Percentiles rank a stretch among this genome's conserved stretches.
Conservation (phyloP, 2,888 invertebrate species). For the Temnothorax unifasciatus region DNA sequence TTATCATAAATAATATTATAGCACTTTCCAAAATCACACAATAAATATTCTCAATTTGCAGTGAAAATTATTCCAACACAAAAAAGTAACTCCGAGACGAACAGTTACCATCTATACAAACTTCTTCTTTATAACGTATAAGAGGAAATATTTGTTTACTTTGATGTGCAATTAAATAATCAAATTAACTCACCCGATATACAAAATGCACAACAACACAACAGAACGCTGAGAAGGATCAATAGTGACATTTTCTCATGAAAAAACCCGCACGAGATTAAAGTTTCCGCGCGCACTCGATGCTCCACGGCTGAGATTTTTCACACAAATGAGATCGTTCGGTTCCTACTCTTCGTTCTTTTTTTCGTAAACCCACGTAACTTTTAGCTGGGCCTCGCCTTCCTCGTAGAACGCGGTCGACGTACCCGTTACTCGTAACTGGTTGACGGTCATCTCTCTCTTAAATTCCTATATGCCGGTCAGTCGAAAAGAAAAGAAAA, state of each 20-base stretch:
- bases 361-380: constrained; percentile 58
- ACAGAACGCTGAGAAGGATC: constrained; percentile 29
- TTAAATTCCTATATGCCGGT: constrained; percentile 31
- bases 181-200: constrained; percentile 59
- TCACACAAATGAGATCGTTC: constrained; percentile 47
- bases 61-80: neutral
- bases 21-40: neutral
- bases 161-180: neutral
- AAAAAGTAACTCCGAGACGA: neutral
- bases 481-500: constrained; percentile 18
- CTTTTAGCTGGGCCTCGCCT: constrained; percentile 37
- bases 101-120: neutral
- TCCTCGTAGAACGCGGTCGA: constrained; percentile 52
- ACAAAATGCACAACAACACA: neutral
- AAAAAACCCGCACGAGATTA: neutral
- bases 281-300: neutral
- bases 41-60: constrained; percentile 1
- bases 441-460: constrained; percentile 60
- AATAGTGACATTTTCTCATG: constrained; percentile 42
- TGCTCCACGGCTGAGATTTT: constrained; percentile 34
- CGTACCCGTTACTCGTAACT: constrained; percentile 72
- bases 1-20: neutral
- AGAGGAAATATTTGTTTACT: neutral
- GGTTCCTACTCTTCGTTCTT: constrained; percentile 45
- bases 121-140: neutral